These are phyloP conservation scores for Sminthopsis crassicaudata DNA, from an alignment of 2,113 vertebrate species.

Conservation along the genomic window DNA sequence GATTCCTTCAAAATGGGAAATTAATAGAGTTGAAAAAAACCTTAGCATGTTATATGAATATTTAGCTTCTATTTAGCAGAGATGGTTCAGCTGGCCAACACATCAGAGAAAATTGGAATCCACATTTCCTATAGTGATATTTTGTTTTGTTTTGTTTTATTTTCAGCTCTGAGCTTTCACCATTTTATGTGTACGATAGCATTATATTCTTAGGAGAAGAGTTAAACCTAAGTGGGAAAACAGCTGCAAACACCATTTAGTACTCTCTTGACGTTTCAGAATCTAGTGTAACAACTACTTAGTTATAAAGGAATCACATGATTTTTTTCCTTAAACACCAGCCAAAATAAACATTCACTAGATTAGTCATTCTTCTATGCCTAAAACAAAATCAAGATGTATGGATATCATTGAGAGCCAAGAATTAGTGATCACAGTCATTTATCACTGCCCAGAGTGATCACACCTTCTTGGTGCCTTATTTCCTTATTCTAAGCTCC, in stretches of 20 bases:
- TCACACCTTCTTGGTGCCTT: neutral
- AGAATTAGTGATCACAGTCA: neutral
- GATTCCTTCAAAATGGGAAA: neutral
- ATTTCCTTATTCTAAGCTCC: neutral
- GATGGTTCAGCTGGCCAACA: neutral
- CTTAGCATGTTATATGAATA: neutral
- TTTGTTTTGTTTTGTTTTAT: neutral
- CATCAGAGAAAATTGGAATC: neutral
- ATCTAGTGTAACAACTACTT: neutral
- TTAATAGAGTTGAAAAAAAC: neutral
- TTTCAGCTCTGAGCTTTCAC: neutral
- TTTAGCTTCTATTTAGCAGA: neutral
- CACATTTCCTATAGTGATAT: neutral
- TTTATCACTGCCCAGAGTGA: conserved; percentile 13
- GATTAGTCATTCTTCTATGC: neutral
- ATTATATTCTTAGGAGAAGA: neutral
- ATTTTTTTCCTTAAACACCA: neutral
- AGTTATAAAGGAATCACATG: neutral
- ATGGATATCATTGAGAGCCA: neutral
- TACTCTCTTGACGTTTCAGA: neutral
- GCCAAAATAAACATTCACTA: neutral
- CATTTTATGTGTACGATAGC: neutral
- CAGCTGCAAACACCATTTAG: neutral
- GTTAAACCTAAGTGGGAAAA: neutral
- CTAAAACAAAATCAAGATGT: neutral